phyloP scores from a whole-genome alignment of 2,797 vertebrate genomes.

The Nannoperca obscura region DNA sequence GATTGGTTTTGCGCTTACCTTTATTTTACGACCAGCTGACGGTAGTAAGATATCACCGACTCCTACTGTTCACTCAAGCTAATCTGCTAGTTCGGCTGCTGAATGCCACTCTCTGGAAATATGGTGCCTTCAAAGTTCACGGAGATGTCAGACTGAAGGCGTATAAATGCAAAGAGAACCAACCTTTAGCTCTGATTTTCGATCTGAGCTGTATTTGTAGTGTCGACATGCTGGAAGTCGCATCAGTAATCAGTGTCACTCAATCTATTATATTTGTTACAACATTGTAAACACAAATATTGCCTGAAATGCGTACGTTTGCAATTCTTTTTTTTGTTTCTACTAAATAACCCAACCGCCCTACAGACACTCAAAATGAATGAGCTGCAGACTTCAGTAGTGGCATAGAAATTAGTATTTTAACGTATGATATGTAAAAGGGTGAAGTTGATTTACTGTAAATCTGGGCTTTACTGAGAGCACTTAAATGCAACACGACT shows the following conservation, averaged over 20 bases:
- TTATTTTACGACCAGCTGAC: not conserved
- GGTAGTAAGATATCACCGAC: not conserved
- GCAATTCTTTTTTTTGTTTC: not conserved
- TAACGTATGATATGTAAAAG: not conserved
- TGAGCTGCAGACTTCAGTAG: not conserved
- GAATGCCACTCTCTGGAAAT: not conserved
- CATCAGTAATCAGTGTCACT: fast-evolving
- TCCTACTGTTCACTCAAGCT: not conserved
- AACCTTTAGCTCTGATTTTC: fast-evolving
- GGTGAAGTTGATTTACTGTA: fast-evolving
- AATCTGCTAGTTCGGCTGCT: constrained; percentile 43
- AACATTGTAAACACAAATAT: not conserved
- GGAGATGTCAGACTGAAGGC: not conserved
- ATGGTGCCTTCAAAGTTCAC: constrained; percentile 27
- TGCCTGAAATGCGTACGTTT: not conserved
- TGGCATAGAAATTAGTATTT: not conserved
- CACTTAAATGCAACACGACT: constrained; percentile 25
- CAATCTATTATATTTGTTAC: not conserved
- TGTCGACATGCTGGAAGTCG: not conserved
- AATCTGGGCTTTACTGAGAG: not conserved
- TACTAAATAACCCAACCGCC: not conserved
- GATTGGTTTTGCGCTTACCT: constrained; percentile 44
- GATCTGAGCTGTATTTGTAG: not conserved
- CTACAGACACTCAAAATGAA: not conserved
- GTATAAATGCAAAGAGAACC: fast-evolving